Base-by-base conservation (phyloP, 2,888 invertebrate genomes). In the Ochropleura leucogaster region DNA sequence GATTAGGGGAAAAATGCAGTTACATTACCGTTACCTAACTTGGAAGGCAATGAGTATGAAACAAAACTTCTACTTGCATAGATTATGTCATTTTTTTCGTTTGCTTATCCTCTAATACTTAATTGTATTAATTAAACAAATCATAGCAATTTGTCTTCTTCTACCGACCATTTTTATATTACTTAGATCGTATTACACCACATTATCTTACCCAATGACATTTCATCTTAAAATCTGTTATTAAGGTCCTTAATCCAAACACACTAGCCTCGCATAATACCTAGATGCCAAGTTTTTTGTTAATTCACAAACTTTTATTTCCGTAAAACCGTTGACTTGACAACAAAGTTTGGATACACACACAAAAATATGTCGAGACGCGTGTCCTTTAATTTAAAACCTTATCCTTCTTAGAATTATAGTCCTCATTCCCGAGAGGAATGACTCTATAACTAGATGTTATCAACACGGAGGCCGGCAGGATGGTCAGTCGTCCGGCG, bases 401-500 rank as follows among this genome's bases (percentile, higher is more conserved):
- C 62, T 74, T 76, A 86, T 85, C 71, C 77, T 86, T 77, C 74
- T 76, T 76, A 82, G 83, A 85, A 85, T 85, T 83, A 86, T 88
- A 82, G 82, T 85, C 80, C 78, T 89, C 82, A 86, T 86, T 88
- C 85, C 77, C 72, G 83, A 87, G 89, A 90, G 89, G 88, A 89
- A 87, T 87, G 87, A 86, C 87, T 92, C 83, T 84, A 89, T 90
- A 92, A 90, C 89, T 85, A 88, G 90, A 91, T 90, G 88, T 87
- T 90, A 89, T 91, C 88, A 73, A 87, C 85, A 20, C 74, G 67
- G 86, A 90, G 92, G 91, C 92, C 71, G 69, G 87, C 90, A 91
- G 93, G 92, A 93, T 91, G 91, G 92, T 89, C 90, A 92, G 91
- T 93, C 91, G 91, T 89, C 89, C 89, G 87, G 89, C 88, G 85